Conservation (phyloP, 2,113 vertebrate species). For the Tragelaphus imberbis region DNA sequence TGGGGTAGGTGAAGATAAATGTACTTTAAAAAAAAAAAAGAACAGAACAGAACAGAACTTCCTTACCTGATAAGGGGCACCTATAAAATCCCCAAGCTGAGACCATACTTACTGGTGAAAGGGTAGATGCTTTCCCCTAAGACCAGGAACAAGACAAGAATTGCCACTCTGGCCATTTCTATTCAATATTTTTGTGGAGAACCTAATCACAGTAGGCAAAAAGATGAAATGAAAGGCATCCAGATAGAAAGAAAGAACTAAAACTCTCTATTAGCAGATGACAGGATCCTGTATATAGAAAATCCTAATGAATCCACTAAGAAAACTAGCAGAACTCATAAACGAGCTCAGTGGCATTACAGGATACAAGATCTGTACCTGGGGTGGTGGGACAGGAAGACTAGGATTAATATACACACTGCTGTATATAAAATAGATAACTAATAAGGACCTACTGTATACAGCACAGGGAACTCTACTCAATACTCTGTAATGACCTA, state of each 20-base stretch:
- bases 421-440: neutral
- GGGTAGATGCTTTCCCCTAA: neutral
- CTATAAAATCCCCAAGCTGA: neutral
- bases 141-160: neutral
- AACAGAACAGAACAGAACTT: neutral
- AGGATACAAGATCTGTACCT: neutral
- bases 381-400: neutral
- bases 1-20: neutral
- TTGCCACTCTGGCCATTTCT: neutral
- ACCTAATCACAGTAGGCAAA: neutral
- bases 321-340: conserved; percentile 19
- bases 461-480: neutral
- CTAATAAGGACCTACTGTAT: neutral
- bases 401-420: neutral
- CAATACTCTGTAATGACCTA: neutral
- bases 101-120: neutral
- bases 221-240: conserved; percentile 14
- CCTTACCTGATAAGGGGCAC: neutral
- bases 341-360: neutral
- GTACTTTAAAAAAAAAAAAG: neutral
- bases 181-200: neutral
- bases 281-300: neutral
- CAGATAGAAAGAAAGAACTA: neutral
- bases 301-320: neutral
- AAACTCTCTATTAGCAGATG: neutral